These are phyloP conservation scores for Bradypus variegatus DNA, from an alignment of 2,797 vertebrate genomes.

Conservation along the genomic window DNA sequence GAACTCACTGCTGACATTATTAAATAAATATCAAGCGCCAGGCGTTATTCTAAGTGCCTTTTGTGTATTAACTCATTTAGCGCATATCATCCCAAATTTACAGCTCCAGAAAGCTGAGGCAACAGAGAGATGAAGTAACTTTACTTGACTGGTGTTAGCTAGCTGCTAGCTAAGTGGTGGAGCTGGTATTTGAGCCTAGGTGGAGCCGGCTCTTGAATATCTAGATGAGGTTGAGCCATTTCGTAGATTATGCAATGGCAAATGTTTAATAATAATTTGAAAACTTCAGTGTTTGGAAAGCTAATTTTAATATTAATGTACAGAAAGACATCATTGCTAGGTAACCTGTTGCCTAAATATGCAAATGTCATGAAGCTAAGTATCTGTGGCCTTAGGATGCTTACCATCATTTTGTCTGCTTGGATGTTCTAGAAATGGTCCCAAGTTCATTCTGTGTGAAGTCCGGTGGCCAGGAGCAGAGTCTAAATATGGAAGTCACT, in stretches of 20 bases:
- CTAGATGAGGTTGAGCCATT: neutral
- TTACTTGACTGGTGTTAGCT: neutral
- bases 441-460: neutral
- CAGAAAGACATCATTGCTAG: neutral
- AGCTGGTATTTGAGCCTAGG: neutral
- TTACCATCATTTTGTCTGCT: neutral
- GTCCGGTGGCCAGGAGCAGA: neutral
- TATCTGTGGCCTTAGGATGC: neutral
- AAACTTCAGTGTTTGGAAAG: slow-evolving; percentile 13
- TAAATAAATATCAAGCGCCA: neutral
- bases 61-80: neutral
- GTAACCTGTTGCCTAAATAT: neutral
- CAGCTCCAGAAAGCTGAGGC: slow-evolving; percentile 1
- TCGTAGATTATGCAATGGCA: neutral
- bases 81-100: neutral
- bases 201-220: neutral
- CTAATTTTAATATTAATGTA: slow-evolving; percentile 5
- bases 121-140: neutral
- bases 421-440: slow-evolving; percentile 6
- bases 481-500: neutral
- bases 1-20: neutral
- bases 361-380: neutral
- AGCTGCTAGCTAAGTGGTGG: neutral
- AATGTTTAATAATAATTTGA: neutral
- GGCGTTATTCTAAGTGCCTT: too few relatives aligned